Conservation (phyloP, 2,888 invertebrate species). For the Tachina fera region DNA sequence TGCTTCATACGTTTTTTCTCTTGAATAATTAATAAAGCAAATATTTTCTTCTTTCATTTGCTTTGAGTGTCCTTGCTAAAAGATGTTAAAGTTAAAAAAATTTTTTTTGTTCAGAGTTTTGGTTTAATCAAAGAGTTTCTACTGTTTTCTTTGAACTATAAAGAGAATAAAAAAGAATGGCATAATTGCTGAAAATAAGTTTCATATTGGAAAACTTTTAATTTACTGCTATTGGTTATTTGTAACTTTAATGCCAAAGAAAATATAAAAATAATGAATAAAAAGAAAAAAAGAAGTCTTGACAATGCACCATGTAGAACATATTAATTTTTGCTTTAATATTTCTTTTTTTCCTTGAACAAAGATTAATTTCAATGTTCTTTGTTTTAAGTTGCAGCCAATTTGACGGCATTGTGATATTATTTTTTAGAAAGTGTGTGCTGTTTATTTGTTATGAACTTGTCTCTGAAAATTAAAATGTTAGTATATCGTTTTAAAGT, state of each 20-base stretch:
- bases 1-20: background rate
- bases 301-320: conserved; percentile 14
- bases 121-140: background rate
- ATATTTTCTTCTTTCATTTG: background rate
- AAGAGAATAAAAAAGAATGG: background rate
- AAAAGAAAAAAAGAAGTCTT: background rate
- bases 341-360: background rate
- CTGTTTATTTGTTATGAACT: too few species aligned
- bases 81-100: conserved; percentile 6
- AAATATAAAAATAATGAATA: background rate
- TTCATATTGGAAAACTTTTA: conserved; percentile 50
- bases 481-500: too few species aligned
- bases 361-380: too few species aligned
- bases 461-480: too few species aligned
- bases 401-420: too few species aligned
- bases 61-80: conserved; percentile 21
- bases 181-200: conserved; percentile 19
- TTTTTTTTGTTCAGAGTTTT: conserved; percentile 13
- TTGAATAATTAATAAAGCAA: background rate
- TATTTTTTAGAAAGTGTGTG: too few species aligned
- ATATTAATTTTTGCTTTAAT: background rate
- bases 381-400: too few species aligned
- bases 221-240: conserved; percentile 39
- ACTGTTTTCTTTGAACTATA: conserved; percentile 7
- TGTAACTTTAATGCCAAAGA: background rate